phyloP scores from a whole-genome alignment of 2,888 invertebrate genomes.

The Phytoseiulus persimilis region DNA sequence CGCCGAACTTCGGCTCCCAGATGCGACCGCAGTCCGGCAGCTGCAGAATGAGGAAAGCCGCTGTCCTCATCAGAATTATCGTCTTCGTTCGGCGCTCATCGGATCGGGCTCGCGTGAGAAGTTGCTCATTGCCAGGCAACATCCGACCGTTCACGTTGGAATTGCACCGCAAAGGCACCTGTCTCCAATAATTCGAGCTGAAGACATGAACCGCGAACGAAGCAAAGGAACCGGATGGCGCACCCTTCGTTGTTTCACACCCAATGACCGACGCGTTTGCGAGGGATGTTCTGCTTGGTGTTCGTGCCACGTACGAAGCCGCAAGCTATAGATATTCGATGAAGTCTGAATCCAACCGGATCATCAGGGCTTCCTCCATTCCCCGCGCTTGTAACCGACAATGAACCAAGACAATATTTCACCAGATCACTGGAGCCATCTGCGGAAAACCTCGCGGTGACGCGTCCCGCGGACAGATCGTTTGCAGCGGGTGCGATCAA shows the following conservation, averaged over 20 bases:
- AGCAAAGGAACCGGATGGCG: background rate
- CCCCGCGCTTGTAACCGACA: background rate
- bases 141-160: background rate
- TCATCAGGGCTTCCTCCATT: background rate
- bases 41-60: too few relatives aligned
- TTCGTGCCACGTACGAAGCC: constrained; percentile 18
- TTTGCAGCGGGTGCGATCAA: background rate
- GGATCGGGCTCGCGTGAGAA: background rate
- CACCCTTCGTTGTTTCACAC: background rate
- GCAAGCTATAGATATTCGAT: background rate
- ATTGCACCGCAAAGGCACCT: background rate
- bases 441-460: too few relatives aligned
- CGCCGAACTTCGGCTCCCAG: too few relatives aligned
- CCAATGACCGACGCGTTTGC: constrained; percentile 8
- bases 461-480: background rate
- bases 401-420: background rate
- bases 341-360: background rate
- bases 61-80: too few relatives aligned
- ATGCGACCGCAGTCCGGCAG: too few relatives aligned
- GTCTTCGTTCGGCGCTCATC: background rate
- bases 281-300: constrained; percentile 15
- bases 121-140: background rate
- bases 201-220: background rate
- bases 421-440: background rate
- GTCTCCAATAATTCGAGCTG: background rate